Conservation (phyloP, 1,140 invertebrate genomes). For the Ylistrum balloti region DNA sequence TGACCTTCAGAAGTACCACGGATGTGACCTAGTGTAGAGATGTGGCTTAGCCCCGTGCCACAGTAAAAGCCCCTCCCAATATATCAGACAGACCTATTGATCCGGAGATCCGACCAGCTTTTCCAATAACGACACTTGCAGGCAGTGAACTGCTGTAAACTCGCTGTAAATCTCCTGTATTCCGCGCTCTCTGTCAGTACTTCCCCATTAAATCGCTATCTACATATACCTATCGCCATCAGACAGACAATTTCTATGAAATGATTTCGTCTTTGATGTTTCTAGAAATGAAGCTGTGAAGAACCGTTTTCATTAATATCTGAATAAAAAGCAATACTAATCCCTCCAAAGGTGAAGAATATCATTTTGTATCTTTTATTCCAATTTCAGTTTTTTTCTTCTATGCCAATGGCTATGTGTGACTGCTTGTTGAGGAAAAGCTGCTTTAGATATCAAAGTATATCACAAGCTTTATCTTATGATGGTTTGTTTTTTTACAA, state of each 20-base stretch:
- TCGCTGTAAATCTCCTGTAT: constrained; percentile 26
- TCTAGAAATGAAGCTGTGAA: background rate
- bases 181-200: background rate
- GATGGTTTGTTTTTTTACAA: background rate
- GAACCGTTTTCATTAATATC: constrained; percentile 6
- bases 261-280: constrained; percentile 27
- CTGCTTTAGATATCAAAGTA: background rate
- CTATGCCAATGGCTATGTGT: background rate
- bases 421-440: background rate
- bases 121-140: background rate
- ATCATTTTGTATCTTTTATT: constrained; percentile 10
- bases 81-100: constrained; percentile 15
- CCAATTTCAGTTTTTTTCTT: background rate
- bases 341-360: background rate
- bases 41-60: background rate
- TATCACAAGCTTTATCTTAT: background rate
- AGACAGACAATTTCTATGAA: constrained; percentile 35
- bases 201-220: background rate
- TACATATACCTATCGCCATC: background rate
- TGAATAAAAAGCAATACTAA: background rate
- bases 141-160: background rate
- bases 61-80: background rate
- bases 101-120: background rate
- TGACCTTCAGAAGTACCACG: background rate
- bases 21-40: background rate